phyloP scores from a whole-genome alignment of 2,113 vertebrate species.

The Xenopus borealis region DNA sequence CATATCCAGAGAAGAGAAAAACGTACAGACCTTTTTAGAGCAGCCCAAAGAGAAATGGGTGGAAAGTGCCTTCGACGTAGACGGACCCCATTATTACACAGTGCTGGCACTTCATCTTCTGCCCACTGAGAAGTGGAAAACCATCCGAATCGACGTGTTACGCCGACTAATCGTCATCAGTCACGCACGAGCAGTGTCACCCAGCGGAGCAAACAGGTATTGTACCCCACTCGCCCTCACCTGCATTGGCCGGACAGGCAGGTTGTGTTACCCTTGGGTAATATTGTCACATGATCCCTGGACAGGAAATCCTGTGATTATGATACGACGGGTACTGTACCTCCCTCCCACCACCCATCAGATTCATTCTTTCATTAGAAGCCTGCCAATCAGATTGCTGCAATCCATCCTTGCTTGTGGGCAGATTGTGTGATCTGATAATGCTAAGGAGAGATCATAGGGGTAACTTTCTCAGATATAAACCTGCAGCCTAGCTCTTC shows the following conservation, averaged over 20 bases:
- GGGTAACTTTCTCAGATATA: too few species aligned
- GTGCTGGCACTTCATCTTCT: slow-evolving; percentile 87
- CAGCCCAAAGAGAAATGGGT: slow-evolving; percentile 95
- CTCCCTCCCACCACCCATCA: too few species aligned
- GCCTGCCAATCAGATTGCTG: too few species aligned
- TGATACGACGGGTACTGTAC: too few species aligned
- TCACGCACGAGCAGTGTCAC: slow-evolving; percentile 81
- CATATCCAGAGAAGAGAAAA: slow-evolving; percentile 94
- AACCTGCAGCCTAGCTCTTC: too few species aligned
- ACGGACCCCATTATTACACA: slow-evolving; percentile 92
- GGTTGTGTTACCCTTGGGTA: fast-evolving
- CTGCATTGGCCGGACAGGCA: too few species aligned
- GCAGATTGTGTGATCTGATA: too few species aligned
- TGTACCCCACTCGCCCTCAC: slow-evolving; percentile 46
- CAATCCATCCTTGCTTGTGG: too few species aligned
- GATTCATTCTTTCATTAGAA: too few species aligned
- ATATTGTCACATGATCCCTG: too few species aligned
- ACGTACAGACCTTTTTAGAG: slow-evolving; percentile 93
- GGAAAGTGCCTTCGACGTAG: slow-evolving; percentile 91
- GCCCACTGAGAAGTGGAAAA: slow-evolving; percentile 84
- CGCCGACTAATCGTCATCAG: slow-evolving; percentile 80
- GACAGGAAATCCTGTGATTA: too few species aligned
- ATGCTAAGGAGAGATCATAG: too few species aligned
- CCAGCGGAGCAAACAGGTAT: slow-evolving; percentile 85
- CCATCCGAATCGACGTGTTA: slow-evolving; percentile 79